Evolutionary conservation across 2,113 vertebrate species (phyloP).

Genomic region (Microtus oregoni): DNA sequence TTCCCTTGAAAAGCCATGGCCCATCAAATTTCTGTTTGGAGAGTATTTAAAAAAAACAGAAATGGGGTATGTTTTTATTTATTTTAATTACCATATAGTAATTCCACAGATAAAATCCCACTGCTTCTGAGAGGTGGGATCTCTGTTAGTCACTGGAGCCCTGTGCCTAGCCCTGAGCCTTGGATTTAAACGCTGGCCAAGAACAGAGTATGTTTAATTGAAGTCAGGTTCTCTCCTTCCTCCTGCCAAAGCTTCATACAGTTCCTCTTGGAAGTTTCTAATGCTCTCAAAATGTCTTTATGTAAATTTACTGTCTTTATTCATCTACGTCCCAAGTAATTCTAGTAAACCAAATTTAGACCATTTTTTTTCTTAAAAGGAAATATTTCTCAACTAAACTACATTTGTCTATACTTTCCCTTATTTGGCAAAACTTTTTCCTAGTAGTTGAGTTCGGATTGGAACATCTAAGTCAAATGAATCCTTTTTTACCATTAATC

Average conservation of each 20-base stretch:
- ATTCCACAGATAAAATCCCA: not conserved
- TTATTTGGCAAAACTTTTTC: slow-evolving; percentile 26
- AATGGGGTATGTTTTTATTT: not conserved
- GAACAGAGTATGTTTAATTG: not conserved
- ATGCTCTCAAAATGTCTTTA: slow-evolving; percentile 29
- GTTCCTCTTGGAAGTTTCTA: slow-evolving; percentile 39
- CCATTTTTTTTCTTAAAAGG: not conserved
- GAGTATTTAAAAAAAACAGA: not conserved
- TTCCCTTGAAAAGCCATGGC: not conserved
- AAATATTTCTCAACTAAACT: not conserved
- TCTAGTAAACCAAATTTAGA: slow-evolving; percentile 18
- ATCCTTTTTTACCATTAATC: not conserved
- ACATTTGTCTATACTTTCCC: slow-evolving; percentile 8
- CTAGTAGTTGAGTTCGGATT: slow-evolving; percentile 8
- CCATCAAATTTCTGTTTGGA: not conserved
- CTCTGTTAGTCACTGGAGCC: not conserved
- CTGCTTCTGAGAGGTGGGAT: not conserved
- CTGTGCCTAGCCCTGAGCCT: not conserved
- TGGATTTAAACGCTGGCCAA: not conserved
- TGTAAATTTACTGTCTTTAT: slow-evolving; percentile 33
- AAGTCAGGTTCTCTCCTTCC: slow-evolving; percentile 20
- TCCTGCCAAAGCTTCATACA: slow-evolving; percentile 20
- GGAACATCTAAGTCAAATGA: not conserved
- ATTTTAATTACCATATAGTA: not conserved
- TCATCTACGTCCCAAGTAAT: not conserved